Conservation (phyloP, 1,140 invertebrate genomes). For the Listronotus oregonensis region DNA sequence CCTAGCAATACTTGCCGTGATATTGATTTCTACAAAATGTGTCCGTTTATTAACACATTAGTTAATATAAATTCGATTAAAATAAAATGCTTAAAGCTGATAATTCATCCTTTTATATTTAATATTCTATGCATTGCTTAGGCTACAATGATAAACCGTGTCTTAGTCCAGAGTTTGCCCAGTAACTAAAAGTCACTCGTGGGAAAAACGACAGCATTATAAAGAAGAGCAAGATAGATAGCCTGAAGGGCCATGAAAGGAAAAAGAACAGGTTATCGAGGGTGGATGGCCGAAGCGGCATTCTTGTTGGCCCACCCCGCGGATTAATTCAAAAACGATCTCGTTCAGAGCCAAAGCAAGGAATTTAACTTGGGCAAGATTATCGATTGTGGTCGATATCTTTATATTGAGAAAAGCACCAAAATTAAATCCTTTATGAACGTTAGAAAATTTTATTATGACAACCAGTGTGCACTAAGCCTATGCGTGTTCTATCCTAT, state of each 20-base stretch:
- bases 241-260: neutral
- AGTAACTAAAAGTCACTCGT: slow-evolving; percentile 48
- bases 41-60: no score
- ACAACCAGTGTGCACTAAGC: no score
- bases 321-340: slow-evolving; percentile 31
- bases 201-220: slow-evolving; percentile 46
- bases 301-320: slow-evolving; percentile 36
- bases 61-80: no score
- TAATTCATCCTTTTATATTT: no score
- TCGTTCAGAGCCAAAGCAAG: slow-evolving; percentile 7
- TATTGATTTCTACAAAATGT: no score
- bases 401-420: no score
- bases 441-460: no score
- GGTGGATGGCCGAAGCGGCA: slow-evolving; percentile 36
- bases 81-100: no score
- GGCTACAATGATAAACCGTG: neutral
- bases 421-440: no score
- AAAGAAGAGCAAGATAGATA: slow-evolving; percentile 21
- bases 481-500: no score
- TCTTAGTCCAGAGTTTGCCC: slow-evolving; percentile 5
- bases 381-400: slow-evolving; percentile 5
- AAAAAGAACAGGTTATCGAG: slow-evolving; percentile 23
- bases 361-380: slow-evolving; percentile 5
- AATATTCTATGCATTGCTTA: neutral
- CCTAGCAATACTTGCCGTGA: no score